Evolutionary conservation across 2,888 invertebrate species (phyloP), one percentile per base, ranked within the genome.

Genomic region (Stenotaenia linearis): DNA sequence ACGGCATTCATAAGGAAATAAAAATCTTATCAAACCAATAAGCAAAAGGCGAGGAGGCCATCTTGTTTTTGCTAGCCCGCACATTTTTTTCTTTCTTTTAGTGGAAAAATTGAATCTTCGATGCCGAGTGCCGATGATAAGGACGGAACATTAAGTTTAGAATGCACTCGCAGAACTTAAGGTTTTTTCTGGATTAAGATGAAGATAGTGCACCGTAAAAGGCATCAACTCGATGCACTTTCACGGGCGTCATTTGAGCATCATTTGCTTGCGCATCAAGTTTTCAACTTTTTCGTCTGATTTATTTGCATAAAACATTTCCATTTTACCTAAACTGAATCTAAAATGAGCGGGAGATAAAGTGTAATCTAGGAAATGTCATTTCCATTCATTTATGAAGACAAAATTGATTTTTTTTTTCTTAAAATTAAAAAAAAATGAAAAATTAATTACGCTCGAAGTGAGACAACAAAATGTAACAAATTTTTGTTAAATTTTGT

Each of bases 161-260:
- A 15, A 61, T 61, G 61, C 61, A 61, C 61, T 61, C 25, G 61
- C 61, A 61, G 61, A 61, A 61, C 61, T 61, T 61, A 61, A 61
- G 61, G 61, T 61, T 61, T 61, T 61, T 61, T 28, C 61, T 61
- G 61, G 61, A 61, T 61, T 61, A 61, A 61, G 61, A 61, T 61
- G 61, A 23, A 61, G 61, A 61, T 61, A 61, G 61, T 61, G 61
- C 23, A 23, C 61, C 25, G 25, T 28, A 61, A 61, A 61, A 61
- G 61, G 12, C 61, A 61, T 61, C 61, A 61, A 56, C 23, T 25
- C 25, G 61, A 61, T 61, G 61, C 61, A 15, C 61, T 61, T 61
- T 61, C 25, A 25, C 61, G 28, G 2, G 61, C 61, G 28, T 61
- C 61, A 61, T 61, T 61, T 61, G 61, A 23, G 61, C 61, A 61